Percentiles rank a stretch among this genome's conserved stretches.
These are phyloP conservation scores for Myanophis thanlyinensis DNA, from an alignment of 2,113 vertebrate species.

Conservation along the genomic window DNA sequence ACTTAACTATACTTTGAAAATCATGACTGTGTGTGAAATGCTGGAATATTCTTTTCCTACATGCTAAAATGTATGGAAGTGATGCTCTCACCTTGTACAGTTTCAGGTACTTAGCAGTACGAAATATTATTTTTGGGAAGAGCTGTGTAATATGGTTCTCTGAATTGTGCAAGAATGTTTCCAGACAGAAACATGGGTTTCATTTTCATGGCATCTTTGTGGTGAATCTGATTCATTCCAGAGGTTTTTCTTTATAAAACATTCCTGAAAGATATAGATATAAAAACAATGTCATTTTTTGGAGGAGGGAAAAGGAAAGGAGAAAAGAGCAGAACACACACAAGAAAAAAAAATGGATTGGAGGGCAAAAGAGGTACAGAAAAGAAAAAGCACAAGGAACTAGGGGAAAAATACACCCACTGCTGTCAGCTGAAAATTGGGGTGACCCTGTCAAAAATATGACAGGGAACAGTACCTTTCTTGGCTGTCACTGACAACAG, in stretches of 20 bases:
- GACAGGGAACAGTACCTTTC: slow-evolving; percentile 64
- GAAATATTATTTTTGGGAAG: neutral
- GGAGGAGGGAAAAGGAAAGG: neutral
- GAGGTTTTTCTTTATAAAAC: slow-evolving; percentile 13
- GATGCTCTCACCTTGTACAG: neutral
- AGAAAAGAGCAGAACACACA: slow-evolving; percentile 41
- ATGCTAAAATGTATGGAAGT: neutral
- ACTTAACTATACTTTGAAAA: neutral
- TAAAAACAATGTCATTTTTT: slow-evolving; percentile 27
- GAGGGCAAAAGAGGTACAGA: slow-evolving; percentile 53
- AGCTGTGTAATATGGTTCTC: neutral
- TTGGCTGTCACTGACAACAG: slow-evolving; percentile 62
- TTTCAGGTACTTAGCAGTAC: neutral
- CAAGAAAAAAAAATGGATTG: slow-evolving; percentile 12
- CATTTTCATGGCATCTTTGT: slow-evolving; percentile 27
- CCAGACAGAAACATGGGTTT: slow-evolving; percentile 11
- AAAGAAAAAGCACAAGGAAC: slow-evolving; percentile 46
- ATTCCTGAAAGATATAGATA: slow-evolving; percentile 26
- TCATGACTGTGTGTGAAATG: neutral
- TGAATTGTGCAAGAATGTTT: neutral
- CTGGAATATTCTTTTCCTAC: neutral
- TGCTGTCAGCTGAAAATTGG: slow-evolving; percentile 65
- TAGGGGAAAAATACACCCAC: slow-evolving; percentile 48
- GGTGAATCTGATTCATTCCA: slow-evolving; percentile 12
- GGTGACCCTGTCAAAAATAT: slow-evolving; percentile 41